Evolutionary conservation across 2,888 invertebrate genomes (phyloP).

Genomic region (Tenthredo distinguenda): DNA sequence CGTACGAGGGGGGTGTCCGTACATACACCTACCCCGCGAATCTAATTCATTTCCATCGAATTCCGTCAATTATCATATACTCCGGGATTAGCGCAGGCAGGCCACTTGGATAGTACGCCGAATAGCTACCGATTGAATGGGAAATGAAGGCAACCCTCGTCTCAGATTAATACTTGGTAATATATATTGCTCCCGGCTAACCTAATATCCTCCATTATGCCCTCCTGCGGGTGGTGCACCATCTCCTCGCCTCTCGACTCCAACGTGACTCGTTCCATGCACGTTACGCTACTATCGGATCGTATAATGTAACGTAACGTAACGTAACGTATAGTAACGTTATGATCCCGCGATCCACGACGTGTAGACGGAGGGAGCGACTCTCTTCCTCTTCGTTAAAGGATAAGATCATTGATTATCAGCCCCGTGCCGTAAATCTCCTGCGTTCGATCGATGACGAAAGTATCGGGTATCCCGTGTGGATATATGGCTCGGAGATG

Average conservation of each 20-base stretch:
- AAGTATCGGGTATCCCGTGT: no score
- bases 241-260: background rate
- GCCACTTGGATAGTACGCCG: slow-evolving; percentile 1
- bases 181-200: slow-evolving; percentile 52
- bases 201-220: slow-evolving; percentile 46
- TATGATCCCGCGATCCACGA: background rate
- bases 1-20: no score
- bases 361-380: background rate
- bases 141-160: slow-evolving; percentile 60
- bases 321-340: background rate
- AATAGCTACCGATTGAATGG: slow-evolving; percentile 58
- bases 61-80: background rate
- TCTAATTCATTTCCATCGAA: background rate
- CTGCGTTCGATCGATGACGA: no score
- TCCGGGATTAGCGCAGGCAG: background rate
- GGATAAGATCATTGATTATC: background rate
- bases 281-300: background rate
- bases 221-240: background rate
- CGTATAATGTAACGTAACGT: background rate
- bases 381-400: background rate
- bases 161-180: slow-evolving; percentile 56
- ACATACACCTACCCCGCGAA: background rate
- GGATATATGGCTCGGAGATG: no score
- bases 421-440: background rate
- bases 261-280: background rate